Base-by-base conservation (phyloP, 2,888 invertebrate species). In the Acleris sparsana region DNA sequence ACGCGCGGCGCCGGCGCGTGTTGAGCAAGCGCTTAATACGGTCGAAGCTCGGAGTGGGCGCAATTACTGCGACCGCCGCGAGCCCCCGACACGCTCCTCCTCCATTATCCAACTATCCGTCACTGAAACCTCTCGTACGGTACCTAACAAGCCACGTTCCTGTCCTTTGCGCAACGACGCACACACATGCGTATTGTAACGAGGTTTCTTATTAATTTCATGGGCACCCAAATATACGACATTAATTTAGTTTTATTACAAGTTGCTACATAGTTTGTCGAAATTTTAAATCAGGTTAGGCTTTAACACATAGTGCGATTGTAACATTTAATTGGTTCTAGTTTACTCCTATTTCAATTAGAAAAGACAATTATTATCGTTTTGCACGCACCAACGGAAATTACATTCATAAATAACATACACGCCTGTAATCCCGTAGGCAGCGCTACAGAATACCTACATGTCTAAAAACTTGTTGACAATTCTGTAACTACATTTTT, bases 1-100 rank as follows among this genome's bases (percentile, higher is more conserved):
- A 60, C 60, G 33, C 52, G 49, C 55, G 57, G 55, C 29, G 61
- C 60, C 65, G 44, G 58, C 29, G 61, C 60, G 62, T 55, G 67
- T 88, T 88, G 80, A 82, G 87, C 75, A 87, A 88, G 77, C 63
- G 74, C 78, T 80, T 80, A 80, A 78, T 76, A 75, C 77, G 80
- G 78, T 76, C 76, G 75, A 79, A 79, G 74, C 73, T 77, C 75
- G 73, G 33, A 70, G 70, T 74, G 73, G 78, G 52, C 60, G 68
- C 75, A 73, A 76, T 75, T 77, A 78, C 85, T 83, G 77, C 78
- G 78, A 83, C 80, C 81, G 85, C 85, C 85, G 71, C 78, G 60
- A 82, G 86, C 83, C 63, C 73, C 75, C 71, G 84, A 80, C 85
- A 80, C 75, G 74, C 68, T 71, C 33, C 67, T 70, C 63, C 70